These are phyloP conservation scores for Gerris buenoi DNA, from an alignment of 1,140 invertebrate genomes.

Conservation along the genomic window DNA sequence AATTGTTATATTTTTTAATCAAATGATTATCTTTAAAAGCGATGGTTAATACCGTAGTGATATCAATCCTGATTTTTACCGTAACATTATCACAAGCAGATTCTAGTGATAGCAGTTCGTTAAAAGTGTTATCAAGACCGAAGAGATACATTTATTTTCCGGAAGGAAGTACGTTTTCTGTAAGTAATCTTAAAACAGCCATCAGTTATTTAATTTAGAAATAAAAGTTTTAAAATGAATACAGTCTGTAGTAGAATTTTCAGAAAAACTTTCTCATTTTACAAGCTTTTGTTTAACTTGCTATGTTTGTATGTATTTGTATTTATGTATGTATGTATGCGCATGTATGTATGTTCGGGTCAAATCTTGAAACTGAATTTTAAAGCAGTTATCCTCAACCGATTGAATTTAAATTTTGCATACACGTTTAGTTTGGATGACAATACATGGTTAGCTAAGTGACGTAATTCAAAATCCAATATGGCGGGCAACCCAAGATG, in stretches of 20 bases:
- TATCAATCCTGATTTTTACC: neutral
- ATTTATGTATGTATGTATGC: too few relatives aligned
- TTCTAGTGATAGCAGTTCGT: neutral
- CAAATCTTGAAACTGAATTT: too few relatives aligned
- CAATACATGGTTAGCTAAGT: too few relatives aligned
- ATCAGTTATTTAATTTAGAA: neutral
- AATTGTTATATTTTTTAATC: too few relatives aligned
- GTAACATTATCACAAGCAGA: neutral
- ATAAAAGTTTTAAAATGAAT: neutral
- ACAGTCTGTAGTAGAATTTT: neutral
- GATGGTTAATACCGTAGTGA: neutral
- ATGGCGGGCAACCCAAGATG: too few relatives aligned
- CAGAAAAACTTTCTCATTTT: conserved; percentile 7
- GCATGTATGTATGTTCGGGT: too few relatives aligned
- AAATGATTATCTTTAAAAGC: too few relatives aligned
- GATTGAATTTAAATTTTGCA: too few relatives aligned
- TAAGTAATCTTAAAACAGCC: conserved; percentile 32
- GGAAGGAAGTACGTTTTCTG: conserved; percentile 56
- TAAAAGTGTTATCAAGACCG: conserved; percentile 7
- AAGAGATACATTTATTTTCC: conserved; percentile 61
- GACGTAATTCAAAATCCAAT: too few relatives aligned
- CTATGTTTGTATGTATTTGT: neutral
- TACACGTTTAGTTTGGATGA: too few relatives aligned
- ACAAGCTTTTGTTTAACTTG: neutral
- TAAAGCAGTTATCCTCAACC: too few relatives aligned